Percentiles rank a stretch among this genome's conserved stretches.
Evolutionary conservation across 23 tunicate species (phyloP).

Genomic region (Halocynthia aurantium): DNA sequence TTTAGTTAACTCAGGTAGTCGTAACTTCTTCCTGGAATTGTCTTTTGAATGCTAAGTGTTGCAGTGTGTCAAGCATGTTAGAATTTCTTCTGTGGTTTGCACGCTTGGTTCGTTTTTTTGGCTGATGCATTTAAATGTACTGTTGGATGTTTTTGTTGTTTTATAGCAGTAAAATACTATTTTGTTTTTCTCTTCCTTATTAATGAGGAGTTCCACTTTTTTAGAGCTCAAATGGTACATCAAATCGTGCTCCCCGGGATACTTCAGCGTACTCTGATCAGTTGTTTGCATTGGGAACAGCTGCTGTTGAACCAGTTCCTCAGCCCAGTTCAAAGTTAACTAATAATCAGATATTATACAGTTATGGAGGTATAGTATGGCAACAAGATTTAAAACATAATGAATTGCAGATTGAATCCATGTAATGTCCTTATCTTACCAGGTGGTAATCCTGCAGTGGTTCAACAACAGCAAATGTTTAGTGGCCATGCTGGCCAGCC

Average conservation of each 20-base stretch:
- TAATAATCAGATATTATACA: slow-evolving; percentile 64
- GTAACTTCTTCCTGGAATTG: no score
- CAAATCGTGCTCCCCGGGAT: slow-evolving; percentile 1
- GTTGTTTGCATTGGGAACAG: slow-evolving; percentile 39
- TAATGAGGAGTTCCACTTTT: no score
- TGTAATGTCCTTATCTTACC: background rate
- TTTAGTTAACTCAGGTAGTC: no score
- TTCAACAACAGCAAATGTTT: slow-evolving; percentile 1
- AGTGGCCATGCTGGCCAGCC: background rate
- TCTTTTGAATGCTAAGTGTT: no score
- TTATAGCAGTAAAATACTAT: background rate
- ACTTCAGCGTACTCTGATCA: slow-evolving; percentile 44
- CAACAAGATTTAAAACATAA: background rate
- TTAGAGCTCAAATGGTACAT: background rate
- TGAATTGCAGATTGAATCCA: background rate
- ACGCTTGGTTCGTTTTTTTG: no score
- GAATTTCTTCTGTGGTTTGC: no score
- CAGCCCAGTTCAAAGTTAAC: slow-evolving; percentile 66
- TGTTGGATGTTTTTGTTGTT: no score
- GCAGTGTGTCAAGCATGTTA: no score
- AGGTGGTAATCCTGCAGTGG: background rate
- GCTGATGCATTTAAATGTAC: no score
- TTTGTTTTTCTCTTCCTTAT: background rate
- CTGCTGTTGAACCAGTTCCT: slow-evolving; percentile 65
- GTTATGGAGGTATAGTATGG: slow-evolving; percentile 29